phyloP scores from a whole-genome alignment of 2,888 invertebrate genomes.

The Mellilla xanthometata region DNA sequence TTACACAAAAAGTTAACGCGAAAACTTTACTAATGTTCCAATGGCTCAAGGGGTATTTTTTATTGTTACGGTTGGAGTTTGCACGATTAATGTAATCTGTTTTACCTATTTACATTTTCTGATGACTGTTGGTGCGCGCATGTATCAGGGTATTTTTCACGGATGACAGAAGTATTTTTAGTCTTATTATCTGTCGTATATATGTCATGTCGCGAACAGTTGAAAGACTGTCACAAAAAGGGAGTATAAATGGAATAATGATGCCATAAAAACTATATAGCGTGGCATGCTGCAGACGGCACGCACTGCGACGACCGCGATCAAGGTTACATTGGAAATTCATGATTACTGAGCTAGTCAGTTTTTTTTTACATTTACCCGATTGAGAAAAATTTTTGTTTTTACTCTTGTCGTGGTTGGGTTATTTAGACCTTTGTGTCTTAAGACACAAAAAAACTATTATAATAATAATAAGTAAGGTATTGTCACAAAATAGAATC shows the following conservation, averaged over 20 bases:
- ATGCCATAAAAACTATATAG: constrained; percentile 25
- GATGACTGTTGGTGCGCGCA: background rate
- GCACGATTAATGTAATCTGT: constrained; percentile 25
- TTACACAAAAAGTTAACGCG: constrained; percentile 71
- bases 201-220: constrained; percentile 16
- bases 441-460: too few relatives aligned
- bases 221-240: constrained; percentile 24
- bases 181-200: constrained; percentile 14
- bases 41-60: constrained; percentile 61
- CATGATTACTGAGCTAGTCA: constrained; percentile 9
- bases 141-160: background rate
- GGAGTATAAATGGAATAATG: constrained; percentile 26
- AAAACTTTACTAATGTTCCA: constrained; percentile 60
- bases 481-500: too few relatives aligned
- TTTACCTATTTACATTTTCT: constrained; percentile 15
- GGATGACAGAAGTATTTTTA: background rate
- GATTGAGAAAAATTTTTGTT: too few relatives aligned
- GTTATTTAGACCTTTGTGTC: too few relatives aligned
- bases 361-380: too few relatives aligned
- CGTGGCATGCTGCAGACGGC: constrained; percentile 25
- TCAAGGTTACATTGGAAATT: constrained; percentile 28
- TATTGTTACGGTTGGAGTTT: constrained; percentile 46
- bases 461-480: too few relatives aligned
- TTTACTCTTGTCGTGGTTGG: too few relatives aligned
- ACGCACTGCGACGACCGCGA: constrained; percentile 28